phyloP scores from a whole-genome alignment of 2,888 invertebrate species.

The Lasius fuliginosus region DNA sequence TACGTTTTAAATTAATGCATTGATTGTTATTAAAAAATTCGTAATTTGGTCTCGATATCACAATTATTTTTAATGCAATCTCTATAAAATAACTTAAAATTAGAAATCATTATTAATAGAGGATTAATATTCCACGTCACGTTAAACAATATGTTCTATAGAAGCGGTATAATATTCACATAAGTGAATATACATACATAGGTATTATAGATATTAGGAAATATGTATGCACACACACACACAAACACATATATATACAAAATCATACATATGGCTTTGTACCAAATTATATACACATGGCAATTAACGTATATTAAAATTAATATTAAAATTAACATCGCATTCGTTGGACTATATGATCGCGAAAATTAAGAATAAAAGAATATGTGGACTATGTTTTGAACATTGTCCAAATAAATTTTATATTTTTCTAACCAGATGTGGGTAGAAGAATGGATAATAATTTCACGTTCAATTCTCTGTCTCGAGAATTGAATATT shows the following conservation, averaged over 20 bases:
- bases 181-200: not conserved
- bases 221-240: not conserved
- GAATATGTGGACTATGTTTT: not conserved
- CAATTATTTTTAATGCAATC: not conserved
- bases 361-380: not conserved
- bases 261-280: not conserved
- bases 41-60: not conserved
- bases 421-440: not conserved
- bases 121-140: not conserved
- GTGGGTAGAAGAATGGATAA: not conserved
- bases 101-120: not conserved
- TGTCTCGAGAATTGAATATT: conserved; percentile 19
- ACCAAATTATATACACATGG: not conserved
- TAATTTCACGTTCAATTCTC: conserved; percentile 19
- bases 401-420: not conserved
- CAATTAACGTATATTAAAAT: not conserved
- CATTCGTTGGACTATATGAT: too few species aligned
- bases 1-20: not conserved
- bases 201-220: not conserved
- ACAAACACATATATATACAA: not conserved
- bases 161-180: not conserved
- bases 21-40: not conserved
- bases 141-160: not conserved
- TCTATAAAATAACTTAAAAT: not conserved
- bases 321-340: not conserved